These are phyloP conservation scores for Squalus acanthias DNA, from an alignment of 2,797 vertebrate genomes.

Conservation along the genomic window DNA sequence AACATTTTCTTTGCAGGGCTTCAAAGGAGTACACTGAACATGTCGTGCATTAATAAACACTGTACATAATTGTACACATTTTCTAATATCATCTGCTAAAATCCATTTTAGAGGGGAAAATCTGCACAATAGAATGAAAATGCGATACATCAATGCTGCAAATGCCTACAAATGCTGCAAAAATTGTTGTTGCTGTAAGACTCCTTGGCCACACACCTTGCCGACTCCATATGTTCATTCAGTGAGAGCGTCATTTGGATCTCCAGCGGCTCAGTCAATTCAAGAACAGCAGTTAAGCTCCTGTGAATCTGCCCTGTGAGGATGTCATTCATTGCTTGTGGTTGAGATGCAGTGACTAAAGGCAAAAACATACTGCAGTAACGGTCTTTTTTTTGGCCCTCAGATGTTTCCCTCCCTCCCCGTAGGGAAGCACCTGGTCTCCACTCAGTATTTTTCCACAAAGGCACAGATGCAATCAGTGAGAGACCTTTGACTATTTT, in stretches of 20 bases:
- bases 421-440: slow-evolving; percentile 26
- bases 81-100: background rate
- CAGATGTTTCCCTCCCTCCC: background rate
- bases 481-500: background rate
- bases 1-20: background rate
- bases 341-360: background rate
- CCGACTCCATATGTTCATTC: background rate
- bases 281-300: background rate
- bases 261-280: background rate
- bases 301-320: slow-evolving; percentile 4
- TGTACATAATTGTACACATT: background rate
- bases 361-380: background rate
- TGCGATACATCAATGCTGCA: background rate
- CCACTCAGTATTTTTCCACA: background rate
- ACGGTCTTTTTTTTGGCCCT: background rate
- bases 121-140: background rate
- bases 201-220: background rate
- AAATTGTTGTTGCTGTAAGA: background rate
- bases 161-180: background rate
- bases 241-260: background rate
- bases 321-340: background rate
- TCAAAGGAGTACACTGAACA: background rate
- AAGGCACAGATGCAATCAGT: slow-evolving; percentile 8
- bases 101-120: background rate
- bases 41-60: background rate